Conservation (phyloP, 2,888 invertebrate species). For the Pyrochroa serraticornis region DNA sequence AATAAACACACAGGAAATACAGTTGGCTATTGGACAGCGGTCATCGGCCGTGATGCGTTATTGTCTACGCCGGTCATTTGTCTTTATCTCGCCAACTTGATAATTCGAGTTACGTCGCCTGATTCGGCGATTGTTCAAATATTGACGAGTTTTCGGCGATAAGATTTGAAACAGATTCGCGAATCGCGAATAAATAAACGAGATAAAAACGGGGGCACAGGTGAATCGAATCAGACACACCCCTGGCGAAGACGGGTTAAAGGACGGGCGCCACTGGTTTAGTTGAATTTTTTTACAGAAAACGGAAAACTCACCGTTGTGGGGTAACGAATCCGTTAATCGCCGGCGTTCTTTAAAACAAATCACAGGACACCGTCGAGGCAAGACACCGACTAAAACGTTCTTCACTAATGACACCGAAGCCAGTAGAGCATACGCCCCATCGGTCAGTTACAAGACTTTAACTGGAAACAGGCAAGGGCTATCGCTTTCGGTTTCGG, state of each 20-base stretch:
- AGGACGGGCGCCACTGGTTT: not conserved
- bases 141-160: too few species aligned
- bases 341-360: not conserved
- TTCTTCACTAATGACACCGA: constrained; percentile 37
- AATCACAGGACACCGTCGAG: constrained; percentile 3
- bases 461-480: not conserved
- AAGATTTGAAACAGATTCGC: too few species aligned
- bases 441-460: constrained; percentile 41
- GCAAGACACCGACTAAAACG: constrained; percentile 9
- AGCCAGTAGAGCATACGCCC: constrained; percentile 52
- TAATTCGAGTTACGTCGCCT: not conserved
- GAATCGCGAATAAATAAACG: not conserved
- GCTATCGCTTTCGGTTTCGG: constrained; percentile 1
- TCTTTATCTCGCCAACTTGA: not conserved
- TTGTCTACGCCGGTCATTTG: too few species aligned
- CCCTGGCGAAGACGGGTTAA: not conserved
- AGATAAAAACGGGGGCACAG: not conserved
- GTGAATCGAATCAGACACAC: not conserved
- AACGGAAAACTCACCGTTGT: constrained; percentile 5
- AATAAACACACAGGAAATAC: constrained; percentile 3
- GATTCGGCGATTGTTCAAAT: too few species aligned
- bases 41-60: not conserved
- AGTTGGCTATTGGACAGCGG: constrained; percentile 1
- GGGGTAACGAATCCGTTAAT: not conserved
- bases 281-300: not conserved